Evolutionary conservation across 1,140 invertebrate genomes (phyloP), one percentile per base, ranked within the genome.

Genomic region (Augochlora pura): DNA sequence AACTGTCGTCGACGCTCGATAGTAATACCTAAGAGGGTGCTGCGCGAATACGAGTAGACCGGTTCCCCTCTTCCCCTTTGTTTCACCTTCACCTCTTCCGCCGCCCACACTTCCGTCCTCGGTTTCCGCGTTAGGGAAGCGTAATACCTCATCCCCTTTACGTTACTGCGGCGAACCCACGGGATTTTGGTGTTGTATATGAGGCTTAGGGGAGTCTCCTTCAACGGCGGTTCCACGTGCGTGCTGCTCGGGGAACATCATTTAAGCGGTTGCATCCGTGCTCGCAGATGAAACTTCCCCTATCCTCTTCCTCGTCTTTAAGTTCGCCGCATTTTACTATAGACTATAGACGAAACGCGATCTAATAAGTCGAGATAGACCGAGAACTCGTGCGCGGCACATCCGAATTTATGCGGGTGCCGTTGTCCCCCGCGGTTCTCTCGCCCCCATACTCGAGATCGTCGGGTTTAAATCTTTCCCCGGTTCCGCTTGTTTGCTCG

Each of bases 101-200:
- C 54, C 16, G 3, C 6, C 27, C 8, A 16, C 8, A 9, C 25
- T 5, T 21, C 8, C 18, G 23, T 62, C 23, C 18, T 6, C 16
- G 10, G 21, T 25, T 38, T 3, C 14, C 12, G 27, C 39, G 25
- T 27, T 25, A 46, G 10, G 14, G n/a, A 18, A 63, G n/a, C 27
- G 46, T 70, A 70, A 77, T 77, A 70, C 59, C 46, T 77, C 75
- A 70, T 27, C 39, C 59, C 23, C 39, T 77, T 77, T 70, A 67
- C 59, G 32, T 0, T 18, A 27, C 27, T 70, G 32, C 5, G 66
- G 75, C 27, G 57, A 70, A 70, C 59, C 67, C 46, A 52, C 42
- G 57, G 32, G 67, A 70, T 39, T 77, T 57, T 57, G 32, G 75
- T 46, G 54, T 70, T 52, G 59, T 70, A 70, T 63, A 63, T 10